Base-by-base conservation (phyloP, 1,140 invertebrate species). In the Orchesella cincta region DNA sequence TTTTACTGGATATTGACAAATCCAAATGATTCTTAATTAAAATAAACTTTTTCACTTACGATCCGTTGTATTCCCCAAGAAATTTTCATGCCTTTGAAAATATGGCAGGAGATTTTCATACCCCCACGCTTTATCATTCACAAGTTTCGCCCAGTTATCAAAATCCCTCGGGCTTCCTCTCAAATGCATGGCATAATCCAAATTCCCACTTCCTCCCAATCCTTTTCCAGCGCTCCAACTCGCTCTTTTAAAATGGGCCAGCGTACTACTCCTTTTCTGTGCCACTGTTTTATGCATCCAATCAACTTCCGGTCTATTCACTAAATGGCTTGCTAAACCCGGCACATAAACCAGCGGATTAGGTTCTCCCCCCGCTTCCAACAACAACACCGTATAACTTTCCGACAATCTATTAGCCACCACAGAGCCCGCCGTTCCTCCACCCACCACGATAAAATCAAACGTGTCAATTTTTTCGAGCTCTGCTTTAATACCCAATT, bases 351-450 rank as follows among this genome's bases (percentile, higher is more conserved):
- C 70, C 0, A 79, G 70, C 12, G 76, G 33, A 14, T 81, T 79
- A 5, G 86, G 86, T 54, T 85, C 83, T 1, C 83, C 84, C 18
- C 90, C 90, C 78, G 88, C 87, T 85, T 92, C 91, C 16, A 88
- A 16, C n/a, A 88, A 75, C n/a, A 88, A 81, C n/a, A 88, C 84
- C 18, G 39, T 67, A 73, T 74, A 75, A 20, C 81, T 83, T 74
- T 84, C 83, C 29, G 83, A 85, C 33, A 89, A 82, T 20, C 88
- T 83, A 77, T 84, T 87, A 0, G 88, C 88, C 35, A 89, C 51
- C 8, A 89, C 87, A 67, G 85, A 84, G 14, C 89, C 88, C 5
- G 88, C 86, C 1, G 87, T 87, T 36, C 88, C 88, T 20, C 85
- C 87, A 1, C 88, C 88, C 76, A 89, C 86, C 36, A 80, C 70